phyloP scores from a whole-genome alignment of 2,888 invertebrate species.

The Malacosoma neustria region DNA sequence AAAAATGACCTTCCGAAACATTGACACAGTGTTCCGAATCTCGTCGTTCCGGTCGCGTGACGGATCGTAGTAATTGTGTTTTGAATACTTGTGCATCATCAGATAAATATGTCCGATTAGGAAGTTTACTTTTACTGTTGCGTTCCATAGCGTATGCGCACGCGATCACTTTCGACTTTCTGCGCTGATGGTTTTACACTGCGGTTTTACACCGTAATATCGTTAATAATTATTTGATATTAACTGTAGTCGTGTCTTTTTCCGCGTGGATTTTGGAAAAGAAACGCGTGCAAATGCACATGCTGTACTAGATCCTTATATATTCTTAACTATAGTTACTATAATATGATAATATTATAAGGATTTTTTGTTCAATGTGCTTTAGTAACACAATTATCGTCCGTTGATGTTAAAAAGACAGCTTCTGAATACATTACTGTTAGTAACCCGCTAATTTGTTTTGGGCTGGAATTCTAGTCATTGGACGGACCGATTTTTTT shows the following conservation, averaged over 20 bases:
- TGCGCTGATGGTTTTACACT: conserved; percentile 23
- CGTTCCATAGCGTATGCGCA: conserved; percentile 37
- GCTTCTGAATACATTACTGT: no score
- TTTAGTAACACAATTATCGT: no score
- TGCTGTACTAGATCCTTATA: neutral
- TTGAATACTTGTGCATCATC: no score
- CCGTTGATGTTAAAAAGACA: no score
- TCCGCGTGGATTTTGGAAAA: neutral
- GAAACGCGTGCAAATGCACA: neutral
- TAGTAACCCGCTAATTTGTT: no score
- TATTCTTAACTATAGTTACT: no score
- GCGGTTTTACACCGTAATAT: conserved; percentile 15
- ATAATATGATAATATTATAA: no score
- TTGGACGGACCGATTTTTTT: no score
- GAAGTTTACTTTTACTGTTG: conserved; percentile 67
- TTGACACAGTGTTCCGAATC: conserved; percentile 42
- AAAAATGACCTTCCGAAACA: conserved; percentile 33
- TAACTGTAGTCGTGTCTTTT: conserved; percentile 15
- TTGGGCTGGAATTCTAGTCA: no score
- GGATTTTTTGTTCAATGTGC: no score
- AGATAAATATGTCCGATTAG: conserved; percentile 36
- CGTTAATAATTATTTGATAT: no score
- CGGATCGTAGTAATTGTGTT: conserved; percentile 27
- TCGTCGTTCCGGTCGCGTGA: conserved; percentile 26
- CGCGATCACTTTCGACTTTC: conserved; percentile 69